phyloP scores from a whole-genome alignment of 2,888 invertebrate genomes.

The Drosophila nigritarsus region DNA sequence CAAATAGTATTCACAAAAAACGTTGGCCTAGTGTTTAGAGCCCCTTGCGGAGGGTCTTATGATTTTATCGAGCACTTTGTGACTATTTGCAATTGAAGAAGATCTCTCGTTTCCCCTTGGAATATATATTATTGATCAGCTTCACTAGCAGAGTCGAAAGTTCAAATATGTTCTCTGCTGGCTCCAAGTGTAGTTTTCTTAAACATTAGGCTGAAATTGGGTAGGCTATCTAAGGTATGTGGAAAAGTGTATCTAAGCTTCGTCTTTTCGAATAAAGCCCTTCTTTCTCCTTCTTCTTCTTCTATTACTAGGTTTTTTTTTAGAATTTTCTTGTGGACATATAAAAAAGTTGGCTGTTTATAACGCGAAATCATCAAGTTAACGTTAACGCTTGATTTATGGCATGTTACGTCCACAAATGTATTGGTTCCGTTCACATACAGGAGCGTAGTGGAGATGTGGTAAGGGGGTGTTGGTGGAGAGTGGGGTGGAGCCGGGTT shows the following conservation, averaged over 20 bases:
- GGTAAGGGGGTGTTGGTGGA: neutral
- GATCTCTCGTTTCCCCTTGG: neutral
- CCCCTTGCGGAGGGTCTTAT: neutral
- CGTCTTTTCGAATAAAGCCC: neutral
- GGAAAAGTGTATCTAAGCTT: neutral
- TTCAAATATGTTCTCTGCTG: neutral
- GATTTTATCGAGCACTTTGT: neutral
- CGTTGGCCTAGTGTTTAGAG: slow-evolving; percentile 8
- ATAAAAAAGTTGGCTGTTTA: slow-evolving; percentile 73
- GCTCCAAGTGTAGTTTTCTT: slow-evolving; percentile 4
- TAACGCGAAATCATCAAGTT: slow-evolving; percentile 79
- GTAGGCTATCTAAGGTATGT: neutral
- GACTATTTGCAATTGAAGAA: neutral
- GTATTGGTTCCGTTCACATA: slow-evolving; percentile 78
- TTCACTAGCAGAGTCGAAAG: neutral
- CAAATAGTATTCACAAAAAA: slow-evolving; percentile 60
- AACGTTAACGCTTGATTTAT: slow-evolving; percentile 78
- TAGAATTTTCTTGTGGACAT: slow-evolving; percentile 35
- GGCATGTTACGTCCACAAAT: slow-evolving; percentile 63
- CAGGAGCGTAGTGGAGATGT: neutral
- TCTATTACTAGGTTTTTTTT: slow-evolving; percentile 4
- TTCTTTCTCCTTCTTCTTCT: neutral
- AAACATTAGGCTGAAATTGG: neutral
- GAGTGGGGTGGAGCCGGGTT: neutral
- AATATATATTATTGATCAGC: neutral